Evolutionary conservation across 1,140 invertebrate genomes (phyloP), one percentile per base, ranked within the genome.

Genomic region (Chionoecetes opilio): DNA sequence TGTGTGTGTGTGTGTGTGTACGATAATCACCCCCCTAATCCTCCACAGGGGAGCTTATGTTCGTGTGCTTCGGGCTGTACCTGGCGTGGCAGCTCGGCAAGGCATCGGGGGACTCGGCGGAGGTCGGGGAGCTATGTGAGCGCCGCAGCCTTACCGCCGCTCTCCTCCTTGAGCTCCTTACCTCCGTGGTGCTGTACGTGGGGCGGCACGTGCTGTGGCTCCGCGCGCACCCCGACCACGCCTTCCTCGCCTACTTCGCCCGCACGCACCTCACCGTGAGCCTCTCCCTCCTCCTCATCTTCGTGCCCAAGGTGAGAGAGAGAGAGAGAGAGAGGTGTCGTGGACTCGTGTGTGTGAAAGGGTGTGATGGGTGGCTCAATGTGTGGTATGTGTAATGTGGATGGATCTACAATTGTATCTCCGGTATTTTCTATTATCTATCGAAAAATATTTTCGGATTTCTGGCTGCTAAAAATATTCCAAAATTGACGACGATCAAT

Each of bases 211-310:
- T 95, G 17, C 31, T 95, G 21, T 92, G 90, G 90, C 82, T 95
- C 6, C 84, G 38, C 8, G 94, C 94, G 34, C 94, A 95, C 35
- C 94, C 94, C 26, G 94, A 95, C 84, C 89, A 92, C 35, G 94
- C 92, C 38, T 95, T 95, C 94, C 94, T 95, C 32, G 94, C 94
- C 11, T 95, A 95, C 35, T 95, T 95, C 82, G 84, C 94, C 29
- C 82, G 94, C 21, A 92, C 91, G 21, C 94, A 95, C 46, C 82
- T 95, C 32, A 95, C 94, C 41, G 41, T 95, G 17, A 95, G 90
- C n/a, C 86, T 95, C 90, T 95, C 94, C 1, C 41, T 95, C 14
- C n/a, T 95, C 21, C 35, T 95, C 41, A 92, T 95, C n/a, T 32
- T 95, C 11, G 86, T 85, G 21, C 90, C 94, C n/a, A 95, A 95